Conservation (phyloP, 2,888 invertebrate genomes). For the Romanomermis culicivorax region DNA sequence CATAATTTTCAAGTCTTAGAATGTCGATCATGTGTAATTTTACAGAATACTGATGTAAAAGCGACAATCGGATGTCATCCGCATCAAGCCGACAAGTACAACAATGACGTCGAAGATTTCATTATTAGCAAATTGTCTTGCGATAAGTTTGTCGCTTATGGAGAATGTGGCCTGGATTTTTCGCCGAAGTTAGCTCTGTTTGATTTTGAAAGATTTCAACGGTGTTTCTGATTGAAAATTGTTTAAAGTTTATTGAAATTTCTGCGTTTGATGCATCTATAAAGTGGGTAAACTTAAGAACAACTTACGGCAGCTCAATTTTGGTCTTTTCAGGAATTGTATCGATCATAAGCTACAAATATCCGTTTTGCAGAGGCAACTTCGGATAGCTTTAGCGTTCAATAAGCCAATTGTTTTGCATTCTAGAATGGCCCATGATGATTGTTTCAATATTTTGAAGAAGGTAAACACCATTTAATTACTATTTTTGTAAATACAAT, state of each 20-base stretch:
- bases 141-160: conserved; percentile 31
- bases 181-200: conserved; percentile 27
- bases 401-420: conserved; percentile 34
- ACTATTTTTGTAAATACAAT: no score
- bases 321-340: conserved; percentile 22
- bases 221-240: no score
- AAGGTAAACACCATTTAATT: conserved; percentile 1
- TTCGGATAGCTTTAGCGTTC: conserved; percentile 28
- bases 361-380: conserved; percentile 30
- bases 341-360: conserved; percentile 28
- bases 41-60: conserved; percentile 18
- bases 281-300: no score
- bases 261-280: no score
- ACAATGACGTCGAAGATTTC: conserved; percentile 12
- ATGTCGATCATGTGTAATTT: no score
- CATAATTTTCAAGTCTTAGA: no score
- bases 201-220: neutral
- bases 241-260: neutral
- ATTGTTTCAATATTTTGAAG: conserved; percentile 30
- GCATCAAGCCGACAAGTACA: conserved; percentile 19
- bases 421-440: conserved; percentile 32
- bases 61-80: conserved; percentile 29
- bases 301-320: no score
- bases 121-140: conserved; percentile 16
- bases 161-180: conserved; percentile 36